These are phyloP conservation scores for Mimachlamys varia DNA, from an alignment of 2,888 invertebrate genomes.

Conservation along the genomic window DNA sequence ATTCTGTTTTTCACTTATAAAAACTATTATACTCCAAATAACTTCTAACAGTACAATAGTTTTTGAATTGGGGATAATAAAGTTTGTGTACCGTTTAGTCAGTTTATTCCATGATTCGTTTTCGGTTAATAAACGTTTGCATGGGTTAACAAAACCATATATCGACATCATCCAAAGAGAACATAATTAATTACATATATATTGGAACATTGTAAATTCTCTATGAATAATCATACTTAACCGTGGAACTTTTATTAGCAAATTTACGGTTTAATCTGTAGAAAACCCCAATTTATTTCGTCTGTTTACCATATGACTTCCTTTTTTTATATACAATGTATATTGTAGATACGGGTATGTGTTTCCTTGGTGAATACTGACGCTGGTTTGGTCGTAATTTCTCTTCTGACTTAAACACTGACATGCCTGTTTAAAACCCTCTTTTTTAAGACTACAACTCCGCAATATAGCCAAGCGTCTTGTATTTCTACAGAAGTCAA, in stretches of 20 bases:
- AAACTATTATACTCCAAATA: too few relatives aligned
- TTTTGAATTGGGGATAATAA: too few relatives aligned
- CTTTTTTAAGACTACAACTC: neutral
- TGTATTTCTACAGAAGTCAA: neutral
- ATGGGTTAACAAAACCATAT: neutral
- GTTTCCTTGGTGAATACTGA: neutral
- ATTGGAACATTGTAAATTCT: neutral
- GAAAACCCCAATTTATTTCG: neutral
- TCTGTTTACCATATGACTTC: neutral
- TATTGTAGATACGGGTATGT: neutral
- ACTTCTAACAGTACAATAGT: too few relatives aligned
- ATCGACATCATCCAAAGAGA: neutral
- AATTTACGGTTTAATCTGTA: neutral
- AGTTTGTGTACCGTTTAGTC: too few relatives aligned
- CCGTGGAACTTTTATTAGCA: neutral
- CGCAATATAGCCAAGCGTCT: neutral
- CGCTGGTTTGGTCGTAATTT: neutral
- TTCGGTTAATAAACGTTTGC: neutral
- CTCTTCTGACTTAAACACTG: slow-evolving; percentile 10
- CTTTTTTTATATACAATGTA: neutral
- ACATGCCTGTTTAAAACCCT: neutral
- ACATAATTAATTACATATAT: neutral
- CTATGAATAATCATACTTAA: neutral
- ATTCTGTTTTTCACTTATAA: too few relatives aligned
- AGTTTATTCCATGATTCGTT: too few relatives aligned